phyloP scores from a whole-genome alignment of 2,797 vertebrate species.

The Poeciliopsis gracilis region DNA sequence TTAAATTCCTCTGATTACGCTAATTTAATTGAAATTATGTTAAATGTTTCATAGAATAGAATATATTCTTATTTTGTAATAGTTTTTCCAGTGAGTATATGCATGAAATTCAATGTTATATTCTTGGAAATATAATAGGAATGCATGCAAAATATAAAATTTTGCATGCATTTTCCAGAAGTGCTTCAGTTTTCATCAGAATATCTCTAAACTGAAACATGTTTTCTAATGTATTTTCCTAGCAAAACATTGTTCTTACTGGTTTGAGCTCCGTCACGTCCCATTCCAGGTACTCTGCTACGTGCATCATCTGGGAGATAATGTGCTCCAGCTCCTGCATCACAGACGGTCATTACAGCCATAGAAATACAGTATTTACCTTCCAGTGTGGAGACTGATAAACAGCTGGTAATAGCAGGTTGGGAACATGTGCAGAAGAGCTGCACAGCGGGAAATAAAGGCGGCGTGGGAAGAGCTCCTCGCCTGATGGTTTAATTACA shows the following conservation, averaged over 20 bases:
- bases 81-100: not conserved
- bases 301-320: slow-evolving; percentile 97
- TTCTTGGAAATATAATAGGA: not conserved
- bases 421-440: slow-evolving; percentile 37
- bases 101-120: not conserved
- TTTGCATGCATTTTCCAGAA: not conserved
- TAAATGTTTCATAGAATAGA: not conserved
- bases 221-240: not conserved
- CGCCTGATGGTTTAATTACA: slow-evolving; percentile 70
- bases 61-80: not conserved
- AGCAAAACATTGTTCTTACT: slow-evolving; percentile 77
- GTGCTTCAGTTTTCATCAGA: not conserved
- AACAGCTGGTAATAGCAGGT: slow-evolving; percentile 61
- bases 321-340: slow-evolving; percentile 93
- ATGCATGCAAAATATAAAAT: too few species aligned
- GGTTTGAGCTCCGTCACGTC: slow-evolving; percentile 94
- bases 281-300: slow-evolving; percentile 96
- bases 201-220: not conserved
- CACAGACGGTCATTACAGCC: slow-evolving; percentile 54
- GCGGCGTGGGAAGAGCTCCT: slow-evolving; percentile 51
- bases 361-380: slow-evolving; percentile 65
- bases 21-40: not conserved
- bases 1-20: not conserved
- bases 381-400: slow-evolving; percentile 44
- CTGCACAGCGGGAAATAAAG: slow-evolving; percentile 52